A percentile compares a stretch with the other conserved stretches of the same genome.
These are phyloP conservation scores for Taeniopygia guttata DNA, from an alignment of 2,797 vertebrate genomes.

Conservation along the genomic window DNA sequence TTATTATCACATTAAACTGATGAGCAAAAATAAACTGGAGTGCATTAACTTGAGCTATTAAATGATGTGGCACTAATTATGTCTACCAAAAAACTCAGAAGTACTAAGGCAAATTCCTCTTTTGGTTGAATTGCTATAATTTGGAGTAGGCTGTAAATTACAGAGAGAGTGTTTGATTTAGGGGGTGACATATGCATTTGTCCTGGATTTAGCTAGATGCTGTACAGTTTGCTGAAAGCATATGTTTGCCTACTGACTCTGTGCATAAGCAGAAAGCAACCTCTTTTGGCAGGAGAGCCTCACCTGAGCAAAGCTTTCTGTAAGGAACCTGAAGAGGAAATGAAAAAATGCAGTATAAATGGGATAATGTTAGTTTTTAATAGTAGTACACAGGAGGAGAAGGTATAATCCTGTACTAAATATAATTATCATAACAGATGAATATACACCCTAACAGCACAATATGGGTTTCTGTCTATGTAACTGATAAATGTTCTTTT, in stretches of 20 bases:
- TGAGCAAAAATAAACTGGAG: background rate
- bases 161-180: background rate
- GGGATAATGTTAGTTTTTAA: background rate
- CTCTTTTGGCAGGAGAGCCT: background rate
- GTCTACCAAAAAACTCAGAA: background rate
- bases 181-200: background rate
- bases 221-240: background rate
- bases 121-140: background rate
- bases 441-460: background rate
- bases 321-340: background rate
- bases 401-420: background rate
- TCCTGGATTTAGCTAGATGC: background rate
- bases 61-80: background rate
- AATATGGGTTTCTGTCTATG: background rate
- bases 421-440: background rate
- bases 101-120: background rate
- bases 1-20: background rate
- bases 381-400: background rate
- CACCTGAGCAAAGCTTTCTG: background rate
- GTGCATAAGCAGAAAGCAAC: background rate
- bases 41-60: background rate
- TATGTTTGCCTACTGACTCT: background rate
- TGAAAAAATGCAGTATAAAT: background rate
- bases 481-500: background rate
- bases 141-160: background rate